These are phyloP conservation scores for Drosophila kurseongensis DNA, from an alignment of 1,140 invertebrate genomes.

Conservation along the genomic window DNA sequence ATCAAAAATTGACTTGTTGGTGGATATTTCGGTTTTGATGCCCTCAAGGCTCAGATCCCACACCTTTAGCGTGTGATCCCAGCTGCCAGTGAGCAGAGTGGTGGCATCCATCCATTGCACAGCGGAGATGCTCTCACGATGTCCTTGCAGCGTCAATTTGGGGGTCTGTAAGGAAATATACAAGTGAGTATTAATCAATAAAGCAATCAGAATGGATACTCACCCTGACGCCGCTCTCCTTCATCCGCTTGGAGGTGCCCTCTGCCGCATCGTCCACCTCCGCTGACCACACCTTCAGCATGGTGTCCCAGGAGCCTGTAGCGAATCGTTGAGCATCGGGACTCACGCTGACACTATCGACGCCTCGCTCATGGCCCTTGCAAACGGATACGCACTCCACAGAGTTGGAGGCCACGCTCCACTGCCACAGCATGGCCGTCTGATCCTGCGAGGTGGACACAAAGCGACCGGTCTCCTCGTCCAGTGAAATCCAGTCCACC, in stretches of 20 bases:
- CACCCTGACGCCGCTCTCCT: slow-evolving; percentile 86
- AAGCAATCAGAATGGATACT: slow-evolving; percentile 25
- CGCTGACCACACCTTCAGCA: slow-evolving; percentile 92
- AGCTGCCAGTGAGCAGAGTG: slow-evolving; percentile 92
- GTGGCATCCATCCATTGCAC: slow-evolving; percentile 92
- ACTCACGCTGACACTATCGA: slow-evolving; percentile 93
- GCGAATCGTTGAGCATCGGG: slow-evolving; percentile 89
- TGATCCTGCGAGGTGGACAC: slow-evolving; percentile 97
- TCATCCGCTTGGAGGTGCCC: slow-evolving; percentile 70
- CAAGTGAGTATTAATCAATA: too few species aligned
- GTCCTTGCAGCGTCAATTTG: slow-evolving; percentile 94
- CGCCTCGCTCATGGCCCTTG: slow-evolving; percentile 94
- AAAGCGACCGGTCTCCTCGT: slow-evolving; percentile 88
- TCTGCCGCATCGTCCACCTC: slow-evolving; percentile 84
- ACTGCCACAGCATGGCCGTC: slow-evolving; percentile 95
- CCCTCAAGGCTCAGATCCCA: slow-evolving; percentile 96
- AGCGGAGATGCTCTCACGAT: slow-evolving; percentile 95
- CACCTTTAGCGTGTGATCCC: slow-evolving; percentile 97
- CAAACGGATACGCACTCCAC: slow-evolving; percentile 93
- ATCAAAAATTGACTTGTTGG: slow-evolving; percentile 95
- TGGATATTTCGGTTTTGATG: slow-evolving; percentile 92
- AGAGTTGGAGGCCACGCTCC: slow-evolving; percentile 91
- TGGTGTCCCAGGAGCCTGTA: slow-evolving; percentile 96
- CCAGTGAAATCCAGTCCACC: slow-evolving; percentile 92
- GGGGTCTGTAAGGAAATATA: slow-evolving; percentile 88